A percentile compares a stretch with the other conserved stretches of the same genome.
phyloP scores from a whole-genome alignment of 2,888 invertebrate species.

The Drosophila anomelani region DNA sequence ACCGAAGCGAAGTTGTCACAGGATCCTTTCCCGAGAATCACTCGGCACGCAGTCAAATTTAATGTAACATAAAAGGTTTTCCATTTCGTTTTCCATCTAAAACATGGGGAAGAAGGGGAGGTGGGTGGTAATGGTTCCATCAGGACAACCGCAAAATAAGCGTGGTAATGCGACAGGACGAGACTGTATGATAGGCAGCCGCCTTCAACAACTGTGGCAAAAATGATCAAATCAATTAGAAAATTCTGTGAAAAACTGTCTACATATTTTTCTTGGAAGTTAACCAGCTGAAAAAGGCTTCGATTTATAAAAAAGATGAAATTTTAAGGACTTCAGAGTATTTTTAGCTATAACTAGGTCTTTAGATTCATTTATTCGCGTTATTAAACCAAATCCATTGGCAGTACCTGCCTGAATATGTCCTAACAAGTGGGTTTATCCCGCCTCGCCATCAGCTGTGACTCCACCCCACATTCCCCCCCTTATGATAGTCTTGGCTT shows the following conservation, averaged over 20 bases:
- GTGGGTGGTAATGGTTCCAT: conserved; percentile 35
- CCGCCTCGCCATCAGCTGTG: conserved; percentile 4
- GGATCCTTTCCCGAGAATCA: conserved; percentile 5
- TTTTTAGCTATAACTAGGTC: background rate
- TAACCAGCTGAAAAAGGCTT: no score
- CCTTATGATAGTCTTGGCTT: background rate
- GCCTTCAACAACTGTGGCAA: background rate
- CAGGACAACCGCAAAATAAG: conserved; percentile 27
- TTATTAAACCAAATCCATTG: background rate
- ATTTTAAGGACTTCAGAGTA: background rate
- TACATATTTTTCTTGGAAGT: background rate
- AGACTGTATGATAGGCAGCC: background rate
- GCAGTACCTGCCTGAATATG: background rate
- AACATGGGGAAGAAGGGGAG: background rate
- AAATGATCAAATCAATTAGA: background rate
- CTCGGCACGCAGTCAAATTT: conserved; percentile 41
- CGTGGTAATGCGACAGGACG: conserved; percentile 29
- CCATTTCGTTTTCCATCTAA: conserved; percentile 29
- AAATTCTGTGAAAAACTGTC: background rate
- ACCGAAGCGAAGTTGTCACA: background rate
- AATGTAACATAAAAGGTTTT: conserved; percentile 49
- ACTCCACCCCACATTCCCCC: background rate
- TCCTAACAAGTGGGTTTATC: background rate
- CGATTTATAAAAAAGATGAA: no score
- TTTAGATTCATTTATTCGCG: background rate